Percentiles rank a stretch among this genome's conserved stretches.
These are phyloP conservation scores for Pituophis catenifer DNA, from an alignment of 2,113 vertebrate genomes.

Conservation along the genomic window DNA sequence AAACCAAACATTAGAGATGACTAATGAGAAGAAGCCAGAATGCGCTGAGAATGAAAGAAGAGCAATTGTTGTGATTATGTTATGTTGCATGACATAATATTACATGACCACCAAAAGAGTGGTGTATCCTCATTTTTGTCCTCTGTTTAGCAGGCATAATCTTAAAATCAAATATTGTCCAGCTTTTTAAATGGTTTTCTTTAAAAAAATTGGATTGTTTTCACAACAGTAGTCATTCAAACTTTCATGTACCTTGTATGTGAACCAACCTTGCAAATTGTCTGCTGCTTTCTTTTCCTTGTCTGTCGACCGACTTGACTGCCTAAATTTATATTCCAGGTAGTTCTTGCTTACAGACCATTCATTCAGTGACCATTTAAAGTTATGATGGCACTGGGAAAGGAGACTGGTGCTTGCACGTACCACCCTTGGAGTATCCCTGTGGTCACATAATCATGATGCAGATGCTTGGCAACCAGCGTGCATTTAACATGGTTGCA, in stretches of 20 bases:
- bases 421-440: background rate
- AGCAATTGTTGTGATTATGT: background rate
- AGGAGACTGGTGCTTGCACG: background rate
- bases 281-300: background rate
- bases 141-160: background rate
- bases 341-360: background rate
- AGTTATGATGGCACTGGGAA: background rate
- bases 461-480: background rate
- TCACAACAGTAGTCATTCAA: background rate
- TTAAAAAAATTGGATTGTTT: background rate
- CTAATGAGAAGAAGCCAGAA: background rate
- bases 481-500: background rate
- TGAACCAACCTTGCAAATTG: background rate
- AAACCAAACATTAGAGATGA: background rate
- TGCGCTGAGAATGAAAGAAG: background rate
- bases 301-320: background rate
- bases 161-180: background rate
- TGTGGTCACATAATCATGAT: background rate
- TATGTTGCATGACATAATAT: too few relatives aligned
- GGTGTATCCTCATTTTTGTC: background rate
- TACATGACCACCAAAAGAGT: background rate
- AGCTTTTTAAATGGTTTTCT: background rate
- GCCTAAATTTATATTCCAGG: background rate
- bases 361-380: background rate
- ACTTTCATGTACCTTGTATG: background rate